These are phyloP conservation scores for Drosophila bocki DNA, from an alignment of 1,140 invertebrate species.

Conservation along the genomic window DNA sequence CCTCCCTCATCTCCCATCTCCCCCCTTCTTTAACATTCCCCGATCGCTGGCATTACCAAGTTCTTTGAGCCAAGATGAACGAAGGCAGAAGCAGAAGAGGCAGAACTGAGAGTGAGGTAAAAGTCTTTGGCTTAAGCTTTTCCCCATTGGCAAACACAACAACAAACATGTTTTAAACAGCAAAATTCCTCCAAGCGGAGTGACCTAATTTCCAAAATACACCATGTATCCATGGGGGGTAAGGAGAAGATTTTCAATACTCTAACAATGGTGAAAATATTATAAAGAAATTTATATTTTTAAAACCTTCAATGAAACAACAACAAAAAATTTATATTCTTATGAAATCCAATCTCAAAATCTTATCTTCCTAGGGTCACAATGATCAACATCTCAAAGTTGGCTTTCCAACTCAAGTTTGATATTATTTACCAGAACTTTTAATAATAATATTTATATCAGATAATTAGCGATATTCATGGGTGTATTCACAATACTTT, in stretches of 20 bases:
- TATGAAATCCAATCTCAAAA: neutral
- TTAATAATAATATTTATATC: neutral
- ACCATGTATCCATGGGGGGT: neutral
- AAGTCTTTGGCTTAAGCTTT: conserved; percentile 11
- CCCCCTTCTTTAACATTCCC: neutral
- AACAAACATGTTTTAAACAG: conserved; percentile 22
- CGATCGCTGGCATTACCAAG: conserved; percentile 5
- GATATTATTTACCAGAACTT: neutral
- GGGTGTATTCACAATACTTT: neutral
- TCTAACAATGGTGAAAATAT: neutral
- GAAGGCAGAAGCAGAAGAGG: neutral
- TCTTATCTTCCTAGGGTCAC: neutral
- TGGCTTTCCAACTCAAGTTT: neutral
- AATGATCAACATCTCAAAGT: neutral
- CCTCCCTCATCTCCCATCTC: neutral
- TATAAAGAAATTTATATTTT: neutral
- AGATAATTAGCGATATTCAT: too few species aligned
- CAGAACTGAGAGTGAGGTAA: conserved; percentile 2
- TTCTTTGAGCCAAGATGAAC: conserved; percentile 13
- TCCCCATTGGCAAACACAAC: conserved; percentile 13
- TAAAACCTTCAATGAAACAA: neutral
- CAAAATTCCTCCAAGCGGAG: neutral
- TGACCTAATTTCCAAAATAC: conserved; percentile 23
- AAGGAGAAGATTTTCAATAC: neutral
- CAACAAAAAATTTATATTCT: neutral